Base-by-base conservation (phyloP, 2,888 invertebrate genomes). In the Labia minor region DNA sequence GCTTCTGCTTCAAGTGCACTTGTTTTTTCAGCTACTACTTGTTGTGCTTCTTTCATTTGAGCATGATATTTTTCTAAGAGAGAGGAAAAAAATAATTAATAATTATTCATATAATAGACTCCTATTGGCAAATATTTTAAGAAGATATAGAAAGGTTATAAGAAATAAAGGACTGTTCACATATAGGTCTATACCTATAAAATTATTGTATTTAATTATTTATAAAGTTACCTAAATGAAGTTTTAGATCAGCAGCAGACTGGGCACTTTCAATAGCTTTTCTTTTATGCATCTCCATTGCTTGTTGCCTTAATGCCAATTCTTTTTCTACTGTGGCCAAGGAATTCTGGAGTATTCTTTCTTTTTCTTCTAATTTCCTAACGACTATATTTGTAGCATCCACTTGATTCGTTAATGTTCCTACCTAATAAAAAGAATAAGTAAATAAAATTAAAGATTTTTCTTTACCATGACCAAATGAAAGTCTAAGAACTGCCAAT, bases 251-350 rank as follows among this genome's bases (percentile, higher is more conserved):
- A 0, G 95, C 95, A 0, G 97, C 95, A 8, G 95, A 94, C 78
- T 98, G 98, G 0, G 97, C 94, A 67, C 92, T 92, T 79, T 98
- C 98, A 70, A 97, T 94, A 0, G 97, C 96, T 79, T 98, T 98
- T 21, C 97, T 83, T 76, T 96, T 97, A 79, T 97, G 95, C 89
- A 95, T 90, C 80, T 98, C 98, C 90, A 95, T 91, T 1, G 96
- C 93, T 77, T 96, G 96, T 75, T 97, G 95, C 1, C 96, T 83
- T 68, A 96, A 79, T 67, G 93, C 83, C 70, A 96, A 81, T 78
- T 98, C 97, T 77, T 97, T 97, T 79, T 98, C 97, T 1, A 93
- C 90, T 1, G 93, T 92, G 0, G 92, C 88, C 65, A 98, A 83
- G 62, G 92, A 94, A 74, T 92, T 92, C 76, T 95, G 95, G 68